Base-by-base conservation (phyloP, 2,797 vertebrate genomes). In the Rhinella marina region DNA sequence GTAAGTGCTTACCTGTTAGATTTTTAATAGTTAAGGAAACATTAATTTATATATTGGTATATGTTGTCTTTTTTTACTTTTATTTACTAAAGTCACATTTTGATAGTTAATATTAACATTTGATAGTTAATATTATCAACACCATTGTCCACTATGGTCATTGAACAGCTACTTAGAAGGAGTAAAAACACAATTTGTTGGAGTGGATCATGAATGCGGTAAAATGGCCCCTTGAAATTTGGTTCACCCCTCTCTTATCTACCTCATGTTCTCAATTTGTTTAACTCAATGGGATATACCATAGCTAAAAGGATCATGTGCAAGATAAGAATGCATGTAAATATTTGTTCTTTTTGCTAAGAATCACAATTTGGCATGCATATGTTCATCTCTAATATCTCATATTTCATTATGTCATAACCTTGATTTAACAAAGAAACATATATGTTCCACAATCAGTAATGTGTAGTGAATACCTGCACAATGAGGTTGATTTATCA, bases 221-320 rank as follows among this genome's bases (percentile, higher is more conserved):
- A 23, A 59, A 75, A 41, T 41, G 13, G 17, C 50, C 41, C 19
- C 29, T 25, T 81, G 32, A 32, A 84, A 73, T 59, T 12, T 59
- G 23, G 54, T 21, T 75, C 5, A 6, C 62, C 56, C 27, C 27
- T 17, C 70, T 75, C 52, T 61, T 75, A 84, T 84, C 70, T 84
- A 84, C 82, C 82, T 84, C 68, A 84, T 84, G 7, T 73, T 84
- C 66, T 84, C 23, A 32, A 81, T 81, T 72, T 23, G 64, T 73
- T 84, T 59, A 29, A 29, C 48, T 59, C 9, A 73, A n/a, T 84
- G 66, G 52, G 11, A 29, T 56, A 72, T 29, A 56, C 50, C 81
- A 81, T 62, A 21, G 57, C 57, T 56, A 56, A 57, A 21, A 57
- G 14, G 12, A 64, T 76, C 59, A 81, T 32, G 54, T 59, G 25